Conservation (phyloP, 2,888 invertebrate species). For the Digitonthophagus gazella region DNA sequence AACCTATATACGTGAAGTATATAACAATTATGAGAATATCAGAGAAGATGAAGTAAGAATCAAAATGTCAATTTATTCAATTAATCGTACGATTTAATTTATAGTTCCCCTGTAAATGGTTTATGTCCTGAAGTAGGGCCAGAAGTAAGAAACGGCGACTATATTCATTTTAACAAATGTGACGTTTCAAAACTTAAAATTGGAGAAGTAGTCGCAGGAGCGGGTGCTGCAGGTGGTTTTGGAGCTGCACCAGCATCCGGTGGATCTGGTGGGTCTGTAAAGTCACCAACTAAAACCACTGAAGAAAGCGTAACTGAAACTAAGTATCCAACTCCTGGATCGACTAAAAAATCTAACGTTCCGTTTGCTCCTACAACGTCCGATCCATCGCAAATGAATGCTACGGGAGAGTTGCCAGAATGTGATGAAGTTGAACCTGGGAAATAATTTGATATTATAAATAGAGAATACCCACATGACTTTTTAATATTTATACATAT, state of each 20-base stretch:
- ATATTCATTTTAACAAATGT: conserved; percentile 35
- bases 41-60: conserved; percentile 21
- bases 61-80: neutral
- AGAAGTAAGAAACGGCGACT: conserved; percentile 41
- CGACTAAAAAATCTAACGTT: conserved; percentile 2
- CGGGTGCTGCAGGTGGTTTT: neutral
- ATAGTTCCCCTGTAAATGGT: conserved; percentile 31
- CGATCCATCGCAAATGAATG: neutral
- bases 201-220: neutral
- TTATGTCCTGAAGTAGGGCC: conserved; percentile 37
- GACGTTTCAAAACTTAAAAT: conserved; percentile 17
- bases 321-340: neutral
- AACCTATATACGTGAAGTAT: conserved; percentile 38
- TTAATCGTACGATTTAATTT: no score
- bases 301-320: neutral
- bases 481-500: neutral
- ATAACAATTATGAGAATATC: conserved; percentile 35
- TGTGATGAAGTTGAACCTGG: conserved; percentile 7
- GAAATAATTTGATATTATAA: neutral
- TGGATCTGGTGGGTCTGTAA: neutral
- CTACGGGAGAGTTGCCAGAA: neutral
- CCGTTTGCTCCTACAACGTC: neutral
- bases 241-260: neutral
- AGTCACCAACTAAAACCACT: neutral
- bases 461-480: neutral